Base-by-base conservation (phyloP, 2,797 vertebrate species). In the Manis pentadactyla region DNA sequence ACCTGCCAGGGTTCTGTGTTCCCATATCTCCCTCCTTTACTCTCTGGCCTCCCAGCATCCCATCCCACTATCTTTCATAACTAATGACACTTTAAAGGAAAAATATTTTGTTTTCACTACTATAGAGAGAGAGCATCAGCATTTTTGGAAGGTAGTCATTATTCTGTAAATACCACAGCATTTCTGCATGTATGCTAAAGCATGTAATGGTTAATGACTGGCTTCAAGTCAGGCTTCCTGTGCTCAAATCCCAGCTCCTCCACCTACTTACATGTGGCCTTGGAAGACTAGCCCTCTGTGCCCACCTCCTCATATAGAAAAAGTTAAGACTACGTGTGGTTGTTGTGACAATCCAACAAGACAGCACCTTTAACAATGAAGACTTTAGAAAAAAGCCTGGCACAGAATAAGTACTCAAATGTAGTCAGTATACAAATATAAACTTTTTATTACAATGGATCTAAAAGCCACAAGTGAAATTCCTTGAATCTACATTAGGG, bases 401-500 rank as follows among this genome's bases (percentile, higher is more conserved):
- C 27, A 85, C 59, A 79, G 55, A 90, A 39, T 29, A 75, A 66
- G 55, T 7, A 96, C 21, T 61, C 71, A 93, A 69, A 91, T 31
- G 19, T 23, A 55, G 15, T 69, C 94, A 49, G 17, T 68, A 89
- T 37, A 39, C 8, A 81, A 87, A 88, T 64, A 74, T 0, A 75
- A 92, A 94, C 59, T 69, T 66, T 78, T 66, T 87, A 84, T 46
- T 91, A 53, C 1, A 83, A 53, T 64, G 34, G 13, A 78, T 91
- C 77, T 95, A 57, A 90, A 95, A 78, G 25, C 69, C 68, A 64
- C 37, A 78, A 95, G 25, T 90, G 1, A 21, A 87, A 75, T 84
- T 93, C 39, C 64, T 83, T 87, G 34, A 77, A 73, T 55, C 46
- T 59, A 78, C 46, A 86, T 29, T 61, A 89, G 64, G 66, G 29